Base-by-base conservation (phyloP, 2,797 vertebrate genomes). In the Streptopelia turtur region DNA sequence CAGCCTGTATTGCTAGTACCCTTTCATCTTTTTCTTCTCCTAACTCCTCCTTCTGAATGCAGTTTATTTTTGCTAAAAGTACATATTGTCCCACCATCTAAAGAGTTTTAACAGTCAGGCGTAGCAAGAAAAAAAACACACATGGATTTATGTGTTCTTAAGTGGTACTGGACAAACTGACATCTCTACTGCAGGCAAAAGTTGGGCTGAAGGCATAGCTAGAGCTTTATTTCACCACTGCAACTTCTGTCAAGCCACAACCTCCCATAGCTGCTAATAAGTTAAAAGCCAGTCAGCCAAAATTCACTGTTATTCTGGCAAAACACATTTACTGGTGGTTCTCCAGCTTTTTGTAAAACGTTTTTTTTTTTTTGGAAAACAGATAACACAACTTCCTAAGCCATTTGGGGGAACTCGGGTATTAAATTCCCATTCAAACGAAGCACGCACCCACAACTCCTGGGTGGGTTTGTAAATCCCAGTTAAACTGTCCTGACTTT, bases 401-500 rank as follows among this genome's bases (percentile, higher is more conserved):
- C 64, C 81, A 10, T 21, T 6, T 13, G 11, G 21, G 74, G 64
- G 37, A 74, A 47, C 0, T 1, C 0, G 0, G 37, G 63, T 33
- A 56, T 84, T 89, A 57, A 68, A 85, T 49, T 64, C 68, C 41
- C 52, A 33, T 68, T 75, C 66, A 88, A 45, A 77, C 0, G 2
- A 72, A 57, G 75, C 66, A 76, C 5, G 0, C 13, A 25, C 60
- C 81, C 78, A 21, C 49, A 18, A 27, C 39, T 68, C 95, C 70
- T 20, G 1, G 16, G 41, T 6, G 72, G 55, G n/a, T 75, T 70
- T 65, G 25, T 56, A 91, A 94, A 94, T 69, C 79, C 89, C 91
- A 69, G n/a, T 84, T 92, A 85, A 96, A 91, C 75, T 65, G 28
- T 16, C 72, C 82, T 20, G 76, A 65, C 45, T 94, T 79, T 45